These are phyloP conservation scores for Cryptoprocta ferox DNA, from an alignment of 2,797 vertebrate genomes.

Conservation along the genomic window DNA sequence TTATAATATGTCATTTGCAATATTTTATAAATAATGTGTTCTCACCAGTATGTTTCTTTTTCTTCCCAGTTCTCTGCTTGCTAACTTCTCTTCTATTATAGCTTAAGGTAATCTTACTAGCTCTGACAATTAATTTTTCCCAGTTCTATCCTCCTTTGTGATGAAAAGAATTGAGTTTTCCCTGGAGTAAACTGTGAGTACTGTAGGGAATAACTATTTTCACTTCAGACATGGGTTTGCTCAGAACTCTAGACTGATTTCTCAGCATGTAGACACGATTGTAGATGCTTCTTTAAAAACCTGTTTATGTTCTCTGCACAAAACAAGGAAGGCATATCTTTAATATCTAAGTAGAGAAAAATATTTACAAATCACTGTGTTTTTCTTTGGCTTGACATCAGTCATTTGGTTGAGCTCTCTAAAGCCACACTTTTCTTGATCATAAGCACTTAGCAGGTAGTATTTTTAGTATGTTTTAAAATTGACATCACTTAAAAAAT, in stretches of 20 bases:
- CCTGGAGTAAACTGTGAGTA: neutral
- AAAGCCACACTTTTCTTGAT: neutral
- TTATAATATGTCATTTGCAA: neutral
- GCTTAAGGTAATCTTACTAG: neutral
- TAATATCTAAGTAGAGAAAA: neutral
- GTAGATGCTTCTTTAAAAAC: neutral
- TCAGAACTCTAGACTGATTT: neutral
- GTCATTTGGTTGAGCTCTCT: neutral
- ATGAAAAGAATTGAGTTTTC: conserved; percentile 23
- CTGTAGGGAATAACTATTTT: neutral
- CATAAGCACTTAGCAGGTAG: neutral
- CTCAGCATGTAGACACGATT: neutral
- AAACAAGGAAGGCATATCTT: neutral
- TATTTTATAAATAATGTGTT: neutral
- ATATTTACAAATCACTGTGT: neutral
- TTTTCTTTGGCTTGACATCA: neutral
- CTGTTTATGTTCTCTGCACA: neutral
- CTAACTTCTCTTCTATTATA: neutral
- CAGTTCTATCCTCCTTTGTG: neutral
- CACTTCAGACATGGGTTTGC: neutral
- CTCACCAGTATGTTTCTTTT: neutral
- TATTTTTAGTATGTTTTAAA: neutral
- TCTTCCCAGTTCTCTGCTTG: neutral
- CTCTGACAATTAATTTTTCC: conserved; percentile 29
- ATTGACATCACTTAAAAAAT: neutral